Evolutionary conservation across 1,140 invertebrate species (phyloP).

Genomic region (Drosophila auraria): DNA sequence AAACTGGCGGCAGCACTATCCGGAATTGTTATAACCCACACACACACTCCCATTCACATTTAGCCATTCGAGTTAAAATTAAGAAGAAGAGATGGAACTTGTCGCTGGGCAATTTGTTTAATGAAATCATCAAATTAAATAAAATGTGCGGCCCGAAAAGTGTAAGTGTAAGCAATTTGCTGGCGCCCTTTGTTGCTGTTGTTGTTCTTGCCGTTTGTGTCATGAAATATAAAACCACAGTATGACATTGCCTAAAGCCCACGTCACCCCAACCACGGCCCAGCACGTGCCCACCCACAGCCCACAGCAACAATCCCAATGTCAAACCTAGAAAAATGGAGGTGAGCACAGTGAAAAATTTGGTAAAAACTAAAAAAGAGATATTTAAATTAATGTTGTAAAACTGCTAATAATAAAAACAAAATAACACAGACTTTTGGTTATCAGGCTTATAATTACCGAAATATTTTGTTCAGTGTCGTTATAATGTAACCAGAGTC

Average conservation of each 20-base stretch:
- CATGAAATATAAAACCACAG: constrained; percentile 76
- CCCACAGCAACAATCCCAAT: constrained; percentile 4
- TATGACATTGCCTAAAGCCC: constrained; percentile 49
- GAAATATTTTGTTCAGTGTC: constrained; percentile 1
- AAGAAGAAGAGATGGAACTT: constrained; percentile 31
- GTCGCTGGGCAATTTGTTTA: constrained; percentile 67
- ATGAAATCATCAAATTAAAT: constrained; percentile 81
- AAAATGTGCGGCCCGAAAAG: constrained; percentile 71
- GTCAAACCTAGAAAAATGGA: background rate
- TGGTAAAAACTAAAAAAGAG: no score
- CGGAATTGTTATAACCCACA: background rate
- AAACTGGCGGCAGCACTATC: constrained; percentile 8
- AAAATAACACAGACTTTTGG: no score
- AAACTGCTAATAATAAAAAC: no score
- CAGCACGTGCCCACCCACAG: constrained; percentile 44
- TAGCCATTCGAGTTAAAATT: constrained; percentile 40
- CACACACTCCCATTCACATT: constrained; percentile 20
- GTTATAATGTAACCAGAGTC: constrained; percentile 27
- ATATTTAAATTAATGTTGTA: no score
- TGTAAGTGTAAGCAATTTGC: constrained; percentile 69
- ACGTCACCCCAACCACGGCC: background rate
- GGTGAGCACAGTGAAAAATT: background rate
- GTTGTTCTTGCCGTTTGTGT: constrained; percentile 43
- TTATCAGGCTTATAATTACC: no score
- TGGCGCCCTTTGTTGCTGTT: constrained; percentile 25